Percentiles rank a stretch among this genome's conserved stretches.
Conservation (phyloP, 2,797 vertebrate species). For the Cirrhinus molitorella region DNA sequence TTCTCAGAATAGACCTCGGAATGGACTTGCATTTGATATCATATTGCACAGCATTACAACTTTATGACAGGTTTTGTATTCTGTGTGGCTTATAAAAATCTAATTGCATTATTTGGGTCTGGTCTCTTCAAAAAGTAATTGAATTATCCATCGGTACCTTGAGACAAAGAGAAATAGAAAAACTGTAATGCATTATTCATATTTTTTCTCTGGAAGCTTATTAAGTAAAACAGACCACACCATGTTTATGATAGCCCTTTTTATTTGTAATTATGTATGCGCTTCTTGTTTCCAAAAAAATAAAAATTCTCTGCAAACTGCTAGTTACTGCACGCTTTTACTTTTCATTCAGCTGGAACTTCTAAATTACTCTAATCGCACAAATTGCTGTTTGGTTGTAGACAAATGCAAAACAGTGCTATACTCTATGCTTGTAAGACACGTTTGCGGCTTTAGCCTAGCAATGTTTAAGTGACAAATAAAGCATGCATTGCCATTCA, state of each 20-base stretch:
- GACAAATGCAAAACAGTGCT: conserved; percentile 11
- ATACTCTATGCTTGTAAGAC: conserved; percentile 11
- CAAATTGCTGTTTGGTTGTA: conserved; percentile 20
- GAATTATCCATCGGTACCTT: conserved; percentile 64
- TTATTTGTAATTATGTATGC: conserved; percentile 63
- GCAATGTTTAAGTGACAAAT: conserved; percentile 28
- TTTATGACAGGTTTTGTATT: conserved; percentile 61
- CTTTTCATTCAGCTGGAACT: conserved; percentile 17
- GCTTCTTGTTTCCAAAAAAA: conserved; percentile 49
- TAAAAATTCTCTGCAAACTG: neutral
- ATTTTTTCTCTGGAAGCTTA: conserved; percentile 55
- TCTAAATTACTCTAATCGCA: conserved; percentile 6
- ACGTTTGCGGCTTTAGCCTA: neutral
- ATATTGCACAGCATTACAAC: conserved; percentile 46
- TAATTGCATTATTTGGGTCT: conserved; percentile 69
- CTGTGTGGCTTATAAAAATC: conserved; percentile 60
- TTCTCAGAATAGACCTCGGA: conserved; percentile 27
- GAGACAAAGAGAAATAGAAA: conserved; percentile 61
- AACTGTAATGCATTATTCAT: conserved; percentile 68
- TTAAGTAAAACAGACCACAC: conserved; percentile 66
- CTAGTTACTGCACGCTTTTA: conserved; percentile 11
- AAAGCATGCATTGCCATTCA: conserved; percentile 14
- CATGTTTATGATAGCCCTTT: conserved; percentile 65
- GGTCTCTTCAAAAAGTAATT: conserved; percentile 65
- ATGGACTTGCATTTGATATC: conserved; percentile 34